Conservation (phyloP, 2,888 invertebrate species). For the Myathropa florea region DNA sequence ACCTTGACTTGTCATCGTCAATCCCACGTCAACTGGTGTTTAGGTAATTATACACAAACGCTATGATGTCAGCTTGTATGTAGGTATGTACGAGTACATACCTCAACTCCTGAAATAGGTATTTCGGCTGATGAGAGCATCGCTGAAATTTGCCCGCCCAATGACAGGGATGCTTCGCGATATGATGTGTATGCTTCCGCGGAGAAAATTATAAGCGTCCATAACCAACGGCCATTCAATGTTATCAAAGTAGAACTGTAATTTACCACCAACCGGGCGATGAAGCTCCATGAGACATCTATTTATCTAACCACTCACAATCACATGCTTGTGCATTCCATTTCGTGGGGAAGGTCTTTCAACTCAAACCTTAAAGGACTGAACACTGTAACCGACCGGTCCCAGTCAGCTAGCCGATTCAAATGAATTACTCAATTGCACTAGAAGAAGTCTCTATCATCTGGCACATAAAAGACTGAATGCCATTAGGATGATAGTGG, state of each 20-base stretch:
- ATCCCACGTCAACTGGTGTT: background rate
- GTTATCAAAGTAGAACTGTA: conserved; percentile 62
- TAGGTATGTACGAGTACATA: too few species aligned
- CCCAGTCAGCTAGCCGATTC: background rate
- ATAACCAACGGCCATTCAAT: conserved; percentile 5
- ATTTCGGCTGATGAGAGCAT: conserved; percentile 40
- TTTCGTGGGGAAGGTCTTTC: too few species aligned
- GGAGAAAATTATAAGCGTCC: conserved; percentile 39
- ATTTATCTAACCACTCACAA: conserved; percentile 15
- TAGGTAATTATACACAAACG: background rate
- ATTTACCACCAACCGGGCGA: conserved; percentile 65
- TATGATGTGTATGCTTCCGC: conserved; percentile 1
- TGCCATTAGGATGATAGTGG: conserved; percentile 16
- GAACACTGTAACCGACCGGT: background rate
- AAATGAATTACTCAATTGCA: conserved; percentile 27
- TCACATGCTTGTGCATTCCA: conserved; percentile 23
- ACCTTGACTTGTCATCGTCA: conserved; percentile 32
- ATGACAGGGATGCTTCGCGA: conserved; percentile 11
- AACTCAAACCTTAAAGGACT: conserved; percentile 2
- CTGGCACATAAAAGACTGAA: conserved; percentile 27
- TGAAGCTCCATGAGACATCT: conserved; percentile 41
- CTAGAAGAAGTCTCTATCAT: conserved; percentile 23
- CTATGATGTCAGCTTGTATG: background rate
- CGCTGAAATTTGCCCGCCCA: conserved; percentile 4
- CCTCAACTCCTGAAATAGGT: conserved; percentile 1